Percentiles rank a stretch among this genome's conserved stretches.
Conservation (phyloP, 2,888 invertebrate species). For the Euclidia mi region DNA sequence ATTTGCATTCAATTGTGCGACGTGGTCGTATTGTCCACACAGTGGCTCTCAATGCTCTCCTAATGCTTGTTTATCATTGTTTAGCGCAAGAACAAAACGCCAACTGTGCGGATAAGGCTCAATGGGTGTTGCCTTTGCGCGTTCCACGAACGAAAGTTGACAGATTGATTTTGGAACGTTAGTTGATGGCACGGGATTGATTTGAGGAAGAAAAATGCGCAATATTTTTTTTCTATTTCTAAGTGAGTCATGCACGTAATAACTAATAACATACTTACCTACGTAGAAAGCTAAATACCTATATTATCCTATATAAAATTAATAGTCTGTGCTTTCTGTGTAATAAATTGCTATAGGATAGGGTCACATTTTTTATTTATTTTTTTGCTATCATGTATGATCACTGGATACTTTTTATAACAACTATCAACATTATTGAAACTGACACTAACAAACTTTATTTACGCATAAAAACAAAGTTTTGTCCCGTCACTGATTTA, state of each 20-base stretch:
- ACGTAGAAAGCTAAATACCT: no score
- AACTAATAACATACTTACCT: background rate
- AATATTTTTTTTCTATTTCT: no score
- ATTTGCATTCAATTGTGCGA: conserved; percentile 44
- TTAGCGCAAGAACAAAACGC: conserved; percentile 70
- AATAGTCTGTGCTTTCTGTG: no score
- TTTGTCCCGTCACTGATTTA: conserved; percentile 52
- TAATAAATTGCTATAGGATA: no score
- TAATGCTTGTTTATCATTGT: conserved; percentile 80
- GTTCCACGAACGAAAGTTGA: conserved; percentile 69
- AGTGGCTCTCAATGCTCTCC: conserved; percentile 74
- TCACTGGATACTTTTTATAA: conserved; percentile 4
- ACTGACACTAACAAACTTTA: conserved; percentile 38
- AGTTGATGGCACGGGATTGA: conserved; percentile 12
- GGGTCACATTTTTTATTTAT: no score
- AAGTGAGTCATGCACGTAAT: no score
- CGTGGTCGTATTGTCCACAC: conserved; percentile 76
- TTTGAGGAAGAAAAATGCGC: conserved; percentile 8
- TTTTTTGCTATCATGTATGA: background rate
- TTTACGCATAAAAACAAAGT: conserved; percentile 49
- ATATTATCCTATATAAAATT: no score
- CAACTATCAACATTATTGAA: conserved; percentile 7
- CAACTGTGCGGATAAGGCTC: conserved; percentile 57
- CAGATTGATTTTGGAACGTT: conserved; percentile 53
- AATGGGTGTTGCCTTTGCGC: conserved; percentile 48